A percentile compares a stretch with the other conserved stretches of the same genome.
Evolutionary conservation across 2,797 vertebrate genomes (phyloP).

Genomic region (Florisuga fusca): DNA sequence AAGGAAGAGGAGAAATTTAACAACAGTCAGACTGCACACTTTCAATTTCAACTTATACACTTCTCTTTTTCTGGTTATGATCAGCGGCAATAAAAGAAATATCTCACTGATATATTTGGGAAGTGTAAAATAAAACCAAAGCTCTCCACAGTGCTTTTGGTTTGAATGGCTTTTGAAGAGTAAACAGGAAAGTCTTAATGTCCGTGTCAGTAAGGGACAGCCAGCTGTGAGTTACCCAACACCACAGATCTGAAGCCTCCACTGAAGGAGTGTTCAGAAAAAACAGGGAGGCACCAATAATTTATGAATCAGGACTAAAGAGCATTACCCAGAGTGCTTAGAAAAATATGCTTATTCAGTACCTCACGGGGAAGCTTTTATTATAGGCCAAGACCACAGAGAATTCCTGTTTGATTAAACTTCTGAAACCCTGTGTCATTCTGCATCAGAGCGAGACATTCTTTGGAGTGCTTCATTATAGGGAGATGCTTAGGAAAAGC

Average conservation of each 20-base stretch:
- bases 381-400: not conserved
- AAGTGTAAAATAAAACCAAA: not conserved
- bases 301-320: not conserved
- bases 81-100: not conserved
- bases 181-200: not conserved
- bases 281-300: not conserved
- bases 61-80: not conserved
- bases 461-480: not conserved
- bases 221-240: not conserved
- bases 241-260: not conserved
- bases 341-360: not conserved
- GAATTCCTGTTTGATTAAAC: not conserved
- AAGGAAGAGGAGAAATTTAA: not conserved
- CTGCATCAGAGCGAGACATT: not conserved
- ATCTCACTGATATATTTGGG: not conserved
- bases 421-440: not conserved
- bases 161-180: not conserved
- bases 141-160: not conserved
- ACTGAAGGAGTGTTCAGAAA: not conserved
- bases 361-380: not conserved
- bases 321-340: not conserved
- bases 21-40: not conserved
- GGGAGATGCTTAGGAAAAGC: not conserved
- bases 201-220: not conserved
- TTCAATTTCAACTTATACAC: not conserved